Evolutionary conservation across 2,113 vertebrate genomes (phyloP).

Genomic region (Pluvianellus socialis): DNA sequence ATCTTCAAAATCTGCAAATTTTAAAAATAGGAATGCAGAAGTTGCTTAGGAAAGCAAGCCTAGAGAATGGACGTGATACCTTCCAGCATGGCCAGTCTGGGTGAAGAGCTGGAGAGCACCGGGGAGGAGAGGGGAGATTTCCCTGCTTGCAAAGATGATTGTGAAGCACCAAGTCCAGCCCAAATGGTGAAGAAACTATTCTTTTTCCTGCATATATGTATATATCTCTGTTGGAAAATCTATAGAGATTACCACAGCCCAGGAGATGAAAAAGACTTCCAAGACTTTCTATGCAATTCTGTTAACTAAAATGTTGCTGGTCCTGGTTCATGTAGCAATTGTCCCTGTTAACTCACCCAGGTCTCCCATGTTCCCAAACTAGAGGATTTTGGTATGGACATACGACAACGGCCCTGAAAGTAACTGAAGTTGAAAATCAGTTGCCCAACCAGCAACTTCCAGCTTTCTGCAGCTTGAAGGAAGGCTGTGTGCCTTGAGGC

Average conservation of each 20-base stretch:
- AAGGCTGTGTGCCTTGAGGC: background rate
- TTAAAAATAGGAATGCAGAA: slow-evolving; percentile 42
- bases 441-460: background rate
- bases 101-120: background rate
- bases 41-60: background rate
- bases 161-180: background rate
- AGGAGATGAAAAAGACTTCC: background rate
- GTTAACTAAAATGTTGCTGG: background rate
- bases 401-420: background rate
- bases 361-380: background rate
- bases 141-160: background rate
- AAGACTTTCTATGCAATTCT: background rate
- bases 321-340: background rate
- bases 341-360: background rate
- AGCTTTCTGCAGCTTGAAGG: background rate
- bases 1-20: background rate
- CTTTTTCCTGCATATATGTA: background rate
- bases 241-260: background rate
- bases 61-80: background rate
- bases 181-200: background rate
- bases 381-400: background rate
- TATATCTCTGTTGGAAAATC: background rate
- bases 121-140: background rate
- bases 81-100: background rate
- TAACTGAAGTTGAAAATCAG: background rate